Percentiles rank a stretch among this genome's conserved stretches.
Conservation (phyloP, 2,797 vertebrate species). For the Platyrinchus mystaceus region DNA sequence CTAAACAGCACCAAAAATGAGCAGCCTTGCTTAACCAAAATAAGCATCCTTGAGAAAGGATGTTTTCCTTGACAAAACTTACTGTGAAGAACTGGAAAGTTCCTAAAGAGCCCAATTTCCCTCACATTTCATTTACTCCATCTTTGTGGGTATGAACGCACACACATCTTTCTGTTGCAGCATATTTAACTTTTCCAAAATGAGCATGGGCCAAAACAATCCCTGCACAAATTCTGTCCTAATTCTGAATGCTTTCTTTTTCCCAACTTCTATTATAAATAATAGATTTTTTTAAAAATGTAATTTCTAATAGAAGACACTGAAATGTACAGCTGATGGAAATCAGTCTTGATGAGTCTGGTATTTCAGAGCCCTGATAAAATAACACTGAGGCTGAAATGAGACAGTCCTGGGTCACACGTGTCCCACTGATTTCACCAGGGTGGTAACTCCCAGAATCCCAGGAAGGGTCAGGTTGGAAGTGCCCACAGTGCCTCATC, state of each 20-base stretch:
- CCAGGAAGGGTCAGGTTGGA: rapidly evolving
- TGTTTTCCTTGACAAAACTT: not conserved
- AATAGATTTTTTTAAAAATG: rapidly evolving
- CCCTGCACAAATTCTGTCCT: too few relatives aligned
- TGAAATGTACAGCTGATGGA: rapidly evolving
- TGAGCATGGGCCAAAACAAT: not conserved
- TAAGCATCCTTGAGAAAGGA: not conserved
- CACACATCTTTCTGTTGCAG: not conserved
- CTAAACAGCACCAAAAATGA: not conserved
- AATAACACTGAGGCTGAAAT: rapidly evolving
- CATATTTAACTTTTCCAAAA: not conserved
- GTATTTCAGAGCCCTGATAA: too few relatives aligned
- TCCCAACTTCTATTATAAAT: rapidly evolving
- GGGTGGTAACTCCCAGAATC: not conserved
- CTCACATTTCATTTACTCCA: not conserved
- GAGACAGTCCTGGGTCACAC: rapidly evolving
- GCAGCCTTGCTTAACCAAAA: not conserved
- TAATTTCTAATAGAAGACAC: not conserved
- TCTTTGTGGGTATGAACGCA: rapidly evolving
- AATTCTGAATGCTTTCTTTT: rapidly evolving
- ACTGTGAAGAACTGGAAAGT: not conserved
- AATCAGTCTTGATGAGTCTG: not conserved
- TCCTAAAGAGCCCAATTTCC: not conserved
- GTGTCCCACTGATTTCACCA: rapidly evolving
- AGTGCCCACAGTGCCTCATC: rapidly evolving